A percentile compares a stretch with the other conserved stretches of the same genome.
Conservation (phyloP, 37 sponge, comb jelly and placozoan genomes). For the Diacarnus erythraeanus region DNA sequence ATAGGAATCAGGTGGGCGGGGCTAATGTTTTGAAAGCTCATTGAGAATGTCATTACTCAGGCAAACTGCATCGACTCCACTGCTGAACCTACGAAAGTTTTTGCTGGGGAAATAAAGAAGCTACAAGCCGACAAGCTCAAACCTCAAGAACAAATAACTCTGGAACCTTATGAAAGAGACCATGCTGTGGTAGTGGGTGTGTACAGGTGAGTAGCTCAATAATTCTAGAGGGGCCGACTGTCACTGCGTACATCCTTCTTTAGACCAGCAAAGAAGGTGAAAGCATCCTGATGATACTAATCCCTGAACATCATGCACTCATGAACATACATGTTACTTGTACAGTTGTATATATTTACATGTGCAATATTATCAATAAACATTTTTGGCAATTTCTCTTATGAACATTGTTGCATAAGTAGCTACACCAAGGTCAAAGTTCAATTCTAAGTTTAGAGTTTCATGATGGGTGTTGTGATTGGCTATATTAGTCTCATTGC, state of each 20-base stretch:
- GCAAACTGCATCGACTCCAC: conserved; percentile 99
- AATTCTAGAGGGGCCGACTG: too few species aligned
- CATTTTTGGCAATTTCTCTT: conserved; percentile 25
- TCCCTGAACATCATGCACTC: neutral
- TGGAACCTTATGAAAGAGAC: conserved; percentile 98
- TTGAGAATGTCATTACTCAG: conserved; percentile 35
- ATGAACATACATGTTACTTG: neutral
- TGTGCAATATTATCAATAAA: neutral
- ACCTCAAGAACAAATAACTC: conserved; percentile 96
- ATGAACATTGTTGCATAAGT: conserved; percentile 37
- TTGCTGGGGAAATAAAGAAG: conserved; percentile 97
- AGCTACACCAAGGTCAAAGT: neutral
- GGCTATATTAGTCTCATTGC: neutral
- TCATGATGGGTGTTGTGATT: too few species aligned
- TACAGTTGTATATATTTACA: neutral
- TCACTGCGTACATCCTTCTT: too few species aligned
- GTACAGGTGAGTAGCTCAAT: conserved; percentile 78
- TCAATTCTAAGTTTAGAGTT: neutral
- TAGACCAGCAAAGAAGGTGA: conserved; percentile 24
- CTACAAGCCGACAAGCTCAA: conserved; percentile 91
- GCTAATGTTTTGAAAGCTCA: too few species aligned
- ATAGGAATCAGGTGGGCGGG: too few species aligned
- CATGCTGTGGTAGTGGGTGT: conserved; percentile 98
- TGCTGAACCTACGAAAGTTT: conserved; percentile 96
- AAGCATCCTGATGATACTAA: neutral